Conservation (phyloP, 2,113 vertebrate species). For the Alces alces region DNA sequence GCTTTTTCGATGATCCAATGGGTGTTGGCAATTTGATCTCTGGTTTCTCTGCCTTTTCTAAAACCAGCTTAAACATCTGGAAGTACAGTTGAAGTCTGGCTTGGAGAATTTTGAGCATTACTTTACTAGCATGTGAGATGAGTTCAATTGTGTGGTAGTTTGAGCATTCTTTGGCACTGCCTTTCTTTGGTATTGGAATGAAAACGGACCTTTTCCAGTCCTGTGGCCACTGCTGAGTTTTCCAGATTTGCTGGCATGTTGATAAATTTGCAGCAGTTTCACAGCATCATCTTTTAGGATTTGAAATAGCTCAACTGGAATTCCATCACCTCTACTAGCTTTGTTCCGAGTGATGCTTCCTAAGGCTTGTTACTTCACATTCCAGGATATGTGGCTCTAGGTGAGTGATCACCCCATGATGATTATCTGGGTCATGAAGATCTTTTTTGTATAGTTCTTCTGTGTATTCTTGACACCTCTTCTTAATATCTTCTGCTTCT, state of each 20-base stretch:
- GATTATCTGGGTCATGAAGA: not conserved
- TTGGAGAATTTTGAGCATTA: not conserved
- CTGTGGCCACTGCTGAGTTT: not conserved
- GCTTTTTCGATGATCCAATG: rapidly evolving
- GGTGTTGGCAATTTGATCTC: not conserved
- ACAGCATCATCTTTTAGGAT: not conserved
- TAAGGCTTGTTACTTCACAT: not conserved
- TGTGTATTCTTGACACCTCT: not conserved
- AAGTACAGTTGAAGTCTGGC: not conserved
- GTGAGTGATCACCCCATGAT: not conserved
- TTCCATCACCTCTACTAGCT: not conserved
- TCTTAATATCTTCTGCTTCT: not conserved
- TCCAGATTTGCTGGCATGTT: not conserved
- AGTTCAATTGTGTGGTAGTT: not conserved
- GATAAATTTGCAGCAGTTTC: not conserved
- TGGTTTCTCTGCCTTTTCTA: not conserved
- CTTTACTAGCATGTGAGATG: not conserved
- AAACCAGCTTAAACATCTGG: not conserved
- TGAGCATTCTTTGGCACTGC: not conserved
- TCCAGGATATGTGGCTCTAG: not conserved
- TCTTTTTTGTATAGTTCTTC: not conserved
- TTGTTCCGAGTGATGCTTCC: not conserved
- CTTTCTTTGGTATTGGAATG: not conserved
- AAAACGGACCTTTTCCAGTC: not conserved
- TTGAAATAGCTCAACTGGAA: not conserved